Percentiles rank a stretch among this genome's conserved stretches.
These are phyloP conservation scores for Pomacea maculata DNA, from an alignment of 1,140 invertebrate genomes.

Conservation along the genomic window DNA sequence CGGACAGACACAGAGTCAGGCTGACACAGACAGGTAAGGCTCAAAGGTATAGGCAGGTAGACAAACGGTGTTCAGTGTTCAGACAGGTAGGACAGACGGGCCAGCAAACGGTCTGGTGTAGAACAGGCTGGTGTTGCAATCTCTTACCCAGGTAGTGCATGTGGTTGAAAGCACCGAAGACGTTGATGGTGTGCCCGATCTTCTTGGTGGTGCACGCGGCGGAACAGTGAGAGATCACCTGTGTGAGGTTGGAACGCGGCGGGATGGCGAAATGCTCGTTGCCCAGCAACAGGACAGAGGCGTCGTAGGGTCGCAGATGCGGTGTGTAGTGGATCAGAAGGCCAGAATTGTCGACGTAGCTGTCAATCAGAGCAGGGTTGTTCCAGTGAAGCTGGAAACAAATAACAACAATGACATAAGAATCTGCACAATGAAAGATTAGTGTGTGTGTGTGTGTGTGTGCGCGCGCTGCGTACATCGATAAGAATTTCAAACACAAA, in stretches of 20 bases:
- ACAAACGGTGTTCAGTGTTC: background rate
- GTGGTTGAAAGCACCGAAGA: background rate
- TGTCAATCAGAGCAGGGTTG: slow-evolving; percentile 6
- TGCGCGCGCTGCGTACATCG: too few species aligned
- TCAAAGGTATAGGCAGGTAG: background rate
- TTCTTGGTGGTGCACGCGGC: background rate
- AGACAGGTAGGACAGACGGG: background rate
- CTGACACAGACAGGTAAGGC: background rate
- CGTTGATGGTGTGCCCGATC: background rate
- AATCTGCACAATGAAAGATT: too few species aligned
- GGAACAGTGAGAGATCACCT: background rate
- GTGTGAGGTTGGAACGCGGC: background rate
- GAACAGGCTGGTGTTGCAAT: background rate
- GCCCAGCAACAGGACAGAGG: background rate
- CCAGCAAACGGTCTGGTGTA: background rate
- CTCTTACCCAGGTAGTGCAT: slow-evolving; percentile 16
- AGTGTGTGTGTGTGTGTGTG: too few species aligned
- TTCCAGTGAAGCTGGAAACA: slow-evolving; percentile 16
- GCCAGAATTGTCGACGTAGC: slow-evolving; percentile 6
- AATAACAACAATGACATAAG: too few species aligned
- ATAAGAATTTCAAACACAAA: too few species aligned
- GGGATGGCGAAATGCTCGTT: slow-evolving; percentile 8
- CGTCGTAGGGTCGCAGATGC: slow-evolving; percentile 1
- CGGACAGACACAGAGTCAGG: too few species aligned
- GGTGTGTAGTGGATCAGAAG: slow-evolving; percentile 9